These are phyloP conservation scores for Cheumatopsyche charites DNA, from an alignment of 1,140 invertebrate genomes.

Conservation along the genomic window DNA sequence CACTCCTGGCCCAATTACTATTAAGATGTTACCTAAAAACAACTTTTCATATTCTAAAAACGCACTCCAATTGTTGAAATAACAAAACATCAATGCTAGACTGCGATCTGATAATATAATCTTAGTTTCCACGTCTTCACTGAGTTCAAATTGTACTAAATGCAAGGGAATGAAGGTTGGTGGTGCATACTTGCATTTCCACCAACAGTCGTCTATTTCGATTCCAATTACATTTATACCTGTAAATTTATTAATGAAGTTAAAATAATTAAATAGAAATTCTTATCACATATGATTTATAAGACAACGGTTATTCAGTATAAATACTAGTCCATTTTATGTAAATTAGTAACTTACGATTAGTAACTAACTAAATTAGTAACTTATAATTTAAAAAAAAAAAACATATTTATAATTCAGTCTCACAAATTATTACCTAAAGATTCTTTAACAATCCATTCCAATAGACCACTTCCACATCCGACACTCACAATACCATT, in stretches of 20 bases:
- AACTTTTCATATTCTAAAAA: conserved; percentile 69
- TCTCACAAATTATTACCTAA: conserved; percentile 50
- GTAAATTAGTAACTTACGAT: too few species aligned
- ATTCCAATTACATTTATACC: conserved; percentile 46
- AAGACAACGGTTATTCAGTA: background rate
- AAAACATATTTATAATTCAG: background rate
- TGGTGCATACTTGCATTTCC: conserved; percentile 59
- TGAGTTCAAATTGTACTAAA: conserved; percentile 52
- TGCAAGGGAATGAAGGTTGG: conserved; percentile 58
- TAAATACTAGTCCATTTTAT: too few species aligned
- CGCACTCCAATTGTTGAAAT: conserved; percentile 73
- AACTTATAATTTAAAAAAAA: too few species aligned
- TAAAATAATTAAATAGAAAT: too few species aligned
- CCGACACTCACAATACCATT: conserved; percentile 56
- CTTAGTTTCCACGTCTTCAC: conserved; percentile 51
- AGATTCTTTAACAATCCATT: conserved; percentile 58
- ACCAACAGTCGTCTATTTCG: conserved; percentile 61
- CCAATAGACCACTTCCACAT: conserved; percentile 59
- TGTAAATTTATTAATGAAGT: background rate
- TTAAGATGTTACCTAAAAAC: conserved; percentile 66
- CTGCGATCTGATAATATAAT: conserved; percentile 50
- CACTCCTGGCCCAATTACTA: conserved; percentile 74
- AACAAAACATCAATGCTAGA: conserved; percentile 74
- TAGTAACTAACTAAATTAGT: too few species aligned
- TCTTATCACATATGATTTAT: background rate